phyloP scores from a whole-genome alignment of 2,888 invertebrate species.

The Synergus laeviventris region DNA sequence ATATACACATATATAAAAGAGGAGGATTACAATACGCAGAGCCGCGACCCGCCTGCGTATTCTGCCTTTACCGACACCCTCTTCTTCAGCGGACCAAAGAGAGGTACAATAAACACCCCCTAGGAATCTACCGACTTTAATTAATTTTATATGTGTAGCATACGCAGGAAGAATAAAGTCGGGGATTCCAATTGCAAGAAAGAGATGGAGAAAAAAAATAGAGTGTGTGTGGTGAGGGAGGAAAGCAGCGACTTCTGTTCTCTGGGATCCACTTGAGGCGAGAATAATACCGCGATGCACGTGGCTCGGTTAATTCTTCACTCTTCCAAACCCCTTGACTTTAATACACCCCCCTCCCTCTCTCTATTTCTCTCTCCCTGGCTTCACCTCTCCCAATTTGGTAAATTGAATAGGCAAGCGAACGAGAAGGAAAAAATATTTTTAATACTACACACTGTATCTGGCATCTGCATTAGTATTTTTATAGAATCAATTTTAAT shows the following conservation, averaged over 20 bases:
- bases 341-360: slow-evolving; percentile 24
- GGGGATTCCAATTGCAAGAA: slow-evolving; percentile 42
- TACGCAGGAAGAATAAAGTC: slow-evolving; percentile 61
- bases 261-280: slow-evolving; percentile 63
- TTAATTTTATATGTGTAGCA: slow-evolving; percentile 71
- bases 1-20: neutral
- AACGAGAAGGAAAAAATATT: too few relatives aligned
- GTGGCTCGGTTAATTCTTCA: slow-evolving; percentile 57
- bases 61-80: slow-evolving; percentile 15
- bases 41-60: neutral
- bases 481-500: too few relatives aligned
- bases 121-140: slow-evolving; percentile 69
- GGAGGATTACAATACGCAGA: slow-evolving; percentile 35
- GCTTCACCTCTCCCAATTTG: neutral
- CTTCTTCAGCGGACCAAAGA: slow-evolving; percentile 44
- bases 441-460: too few relatives aligned
- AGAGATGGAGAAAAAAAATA: slow-evolving; percentile 43
- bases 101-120: slow-evolving; percentile 57
- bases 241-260: slow-evolving; percentile 38
- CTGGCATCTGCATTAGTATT: too few relatives aligned
- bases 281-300: slow-evolving; percentile 69
- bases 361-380: slow-evolving; percentile 23
- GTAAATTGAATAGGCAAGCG: neutral
- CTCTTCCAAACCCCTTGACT: slow-evolving; percentile 39
- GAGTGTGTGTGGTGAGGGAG: slow-evolving; percentile 39